phyloP scores from a whole-genome alignment of 2,888 invertebrate genomes.

The Pandemis cinnamomeana region DNA sequence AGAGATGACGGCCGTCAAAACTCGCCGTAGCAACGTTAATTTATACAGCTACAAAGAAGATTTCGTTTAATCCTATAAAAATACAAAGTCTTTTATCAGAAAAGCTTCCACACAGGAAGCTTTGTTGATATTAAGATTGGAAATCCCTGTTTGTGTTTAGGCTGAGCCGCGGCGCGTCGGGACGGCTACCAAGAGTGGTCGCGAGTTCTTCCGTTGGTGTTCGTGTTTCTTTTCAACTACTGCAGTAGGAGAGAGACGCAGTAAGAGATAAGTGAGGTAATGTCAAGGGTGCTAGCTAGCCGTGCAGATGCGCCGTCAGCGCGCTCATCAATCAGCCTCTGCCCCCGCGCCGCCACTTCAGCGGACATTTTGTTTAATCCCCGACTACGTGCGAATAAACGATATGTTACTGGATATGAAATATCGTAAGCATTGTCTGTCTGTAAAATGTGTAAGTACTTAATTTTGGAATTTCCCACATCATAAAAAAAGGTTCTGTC shows the following conservation, averaged over 20 bases:
- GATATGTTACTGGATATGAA: conserved; percentile 1
- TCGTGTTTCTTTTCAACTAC: background rate
- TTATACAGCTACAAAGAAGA: conserved; percentile 27
- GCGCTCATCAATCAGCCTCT: conserved; percentile 33
- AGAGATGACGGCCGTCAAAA: background rate
- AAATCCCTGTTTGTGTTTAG: conserved; percentile 32
- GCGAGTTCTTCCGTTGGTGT: background rate
- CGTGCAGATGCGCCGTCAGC: conserved; percentile 12
- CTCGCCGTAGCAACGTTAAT: conserved; percentile 12
- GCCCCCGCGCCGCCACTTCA: conserved; percentile 12
- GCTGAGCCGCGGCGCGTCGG: conserved; percentile 15
- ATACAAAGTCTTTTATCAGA: conserved; percentile 25
- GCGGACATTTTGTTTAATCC: conserved; percentile 27
- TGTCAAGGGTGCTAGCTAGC: background rate
- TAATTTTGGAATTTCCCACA: no score
- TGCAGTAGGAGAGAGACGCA: background rate
- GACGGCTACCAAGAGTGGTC: background rate
- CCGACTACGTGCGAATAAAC: conserved; percentile 21
- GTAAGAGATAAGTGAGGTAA: background rate
- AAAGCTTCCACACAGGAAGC: conserved; percentile 12
- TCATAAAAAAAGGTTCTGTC: no score
- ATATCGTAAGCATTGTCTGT: background rate
- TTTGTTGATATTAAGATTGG: conserved; percentile 33
- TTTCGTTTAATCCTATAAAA: conserved; percentile 28
- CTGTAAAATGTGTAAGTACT: no score